A percentile compares a stretch with the other conserved stretches of the same genome.
phyloP scores from a whole-genome alignment of 2,113 vertebrate genomes.

The Rhynchopsitta pachyrhyncha region DNA sequence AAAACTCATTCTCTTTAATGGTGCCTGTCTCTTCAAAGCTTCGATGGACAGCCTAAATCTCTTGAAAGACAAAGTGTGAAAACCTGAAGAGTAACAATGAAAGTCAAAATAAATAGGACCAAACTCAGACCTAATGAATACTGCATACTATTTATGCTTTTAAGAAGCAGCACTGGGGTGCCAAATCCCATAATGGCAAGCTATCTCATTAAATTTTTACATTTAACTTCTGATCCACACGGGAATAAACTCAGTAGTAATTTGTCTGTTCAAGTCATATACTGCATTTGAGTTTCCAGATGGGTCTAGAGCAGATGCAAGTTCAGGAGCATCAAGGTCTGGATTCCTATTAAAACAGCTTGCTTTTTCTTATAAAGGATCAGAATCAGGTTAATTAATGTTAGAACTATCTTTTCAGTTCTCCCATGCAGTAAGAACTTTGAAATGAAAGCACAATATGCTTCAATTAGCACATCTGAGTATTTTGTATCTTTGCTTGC shows the following conservation, averaged over 20 bases:
- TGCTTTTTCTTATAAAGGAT: not conserved
- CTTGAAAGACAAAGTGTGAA: not conserved
- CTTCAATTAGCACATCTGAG: not conserved
- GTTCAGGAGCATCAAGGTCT: not conserved
- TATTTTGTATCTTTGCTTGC: not conserved
- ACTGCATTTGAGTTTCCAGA: not conserved
- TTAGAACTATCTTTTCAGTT: not conserved
- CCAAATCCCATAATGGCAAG: not conserved
- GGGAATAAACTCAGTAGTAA: not conserved
- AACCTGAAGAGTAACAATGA: not conserved
- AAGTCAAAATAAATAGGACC: not conserved
- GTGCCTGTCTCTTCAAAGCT: not conserved
- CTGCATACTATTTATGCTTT: not conserved
- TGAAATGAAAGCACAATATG: not conserved
- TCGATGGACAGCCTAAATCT: not conserved
- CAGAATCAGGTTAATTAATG: not conserved
- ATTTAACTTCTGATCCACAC: not conserved
- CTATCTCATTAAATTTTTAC: not conserved
- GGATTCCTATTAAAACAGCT: not conserved
- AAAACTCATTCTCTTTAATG: not conserved
- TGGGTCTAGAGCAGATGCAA: not conserved
- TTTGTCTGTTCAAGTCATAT: not conserved
- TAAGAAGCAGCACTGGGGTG: not conserved
- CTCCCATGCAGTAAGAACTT: not conserved
- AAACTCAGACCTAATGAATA: not conserved